phyloP scores from a whole-genome alignment of 2,113 vertebrate genomes.

The Entomyzon cyanotis region DNA sequence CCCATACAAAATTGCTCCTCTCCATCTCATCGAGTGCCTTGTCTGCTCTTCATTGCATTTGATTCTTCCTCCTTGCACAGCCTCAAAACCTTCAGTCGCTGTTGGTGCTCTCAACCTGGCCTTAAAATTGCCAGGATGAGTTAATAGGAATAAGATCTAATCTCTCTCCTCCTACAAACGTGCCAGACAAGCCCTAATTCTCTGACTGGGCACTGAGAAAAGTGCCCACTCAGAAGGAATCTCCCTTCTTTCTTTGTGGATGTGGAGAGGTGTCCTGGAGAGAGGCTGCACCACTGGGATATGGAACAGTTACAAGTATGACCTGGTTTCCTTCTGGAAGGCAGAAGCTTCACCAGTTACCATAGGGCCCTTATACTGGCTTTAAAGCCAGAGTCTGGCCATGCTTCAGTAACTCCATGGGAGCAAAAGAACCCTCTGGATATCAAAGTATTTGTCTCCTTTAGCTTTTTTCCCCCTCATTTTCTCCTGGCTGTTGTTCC shows the following conservation, averaged over 20 bases:
- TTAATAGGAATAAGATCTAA: neutral
- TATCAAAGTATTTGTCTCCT: neutral
- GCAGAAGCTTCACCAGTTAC: neutral
- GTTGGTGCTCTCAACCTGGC: fast-evolving
- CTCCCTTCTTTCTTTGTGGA: neutral
- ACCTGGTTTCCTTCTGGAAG: neutral
- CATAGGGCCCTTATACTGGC: neutral
- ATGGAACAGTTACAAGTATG: neutral
- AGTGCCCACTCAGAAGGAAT: too few species aligned
- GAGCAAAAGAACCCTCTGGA: neutral
- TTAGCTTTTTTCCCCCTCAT: neutral
- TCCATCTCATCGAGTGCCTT: neutral
- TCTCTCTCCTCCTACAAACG: neutral
- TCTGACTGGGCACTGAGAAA: fast-evolving
- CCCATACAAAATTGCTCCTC: neutral
- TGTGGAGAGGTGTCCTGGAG: neutral
- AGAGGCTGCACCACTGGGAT: neutral
- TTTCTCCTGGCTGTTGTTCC: neutral
- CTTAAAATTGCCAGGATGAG: neutral
- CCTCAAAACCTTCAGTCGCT: neutral
- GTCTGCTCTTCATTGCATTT: neutral
- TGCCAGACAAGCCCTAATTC: neutral
- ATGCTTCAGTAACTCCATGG: neutral
- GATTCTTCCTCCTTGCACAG: neutral
- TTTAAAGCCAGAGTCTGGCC: neutral